A percentile compares a stretch with the other conserved stretches of the same genome.
Conservation (phyloP, 2,888 invertebrate species). For the Agonum fuliginosum region DNA sequence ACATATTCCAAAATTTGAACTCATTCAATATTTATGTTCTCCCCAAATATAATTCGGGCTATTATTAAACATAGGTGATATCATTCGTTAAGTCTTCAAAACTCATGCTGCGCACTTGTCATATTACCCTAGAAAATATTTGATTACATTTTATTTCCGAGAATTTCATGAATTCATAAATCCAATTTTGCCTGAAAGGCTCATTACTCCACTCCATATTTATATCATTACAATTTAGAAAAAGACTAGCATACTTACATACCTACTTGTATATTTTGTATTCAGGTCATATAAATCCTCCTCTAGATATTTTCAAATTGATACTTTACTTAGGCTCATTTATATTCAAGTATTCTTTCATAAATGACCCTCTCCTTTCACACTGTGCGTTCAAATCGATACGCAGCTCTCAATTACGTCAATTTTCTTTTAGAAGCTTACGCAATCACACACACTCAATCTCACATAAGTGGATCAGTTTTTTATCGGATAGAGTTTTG, state of each 20-base stretch:
- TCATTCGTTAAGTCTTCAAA: too few relatives aligned
- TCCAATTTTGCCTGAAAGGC: too few relatives aligned
- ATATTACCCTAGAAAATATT: too few relatives aligned
- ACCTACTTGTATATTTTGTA: background rate
- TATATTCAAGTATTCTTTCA: conserved; percentile 8
- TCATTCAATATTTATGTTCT: too few relatives aligned
- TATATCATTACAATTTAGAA: background rate
- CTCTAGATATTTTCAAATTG: background rate
- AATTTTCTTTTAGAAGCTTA: conserved; percentile 17
- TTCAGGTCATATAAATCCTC: background rate
- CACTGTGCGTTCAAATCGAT: conserved; percentile 2
- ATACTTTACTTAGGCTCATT: conserved; percentile 11
- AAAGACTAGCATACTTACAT: background rate
- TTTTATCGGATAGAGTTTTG: background rate
- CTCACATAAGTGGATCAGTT: background rate
- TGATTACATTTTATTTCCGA: too few relatives aligned
- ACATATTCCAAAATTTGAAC: too few relatives aligned
- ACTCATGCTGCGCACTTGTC: too few relatives aligned
- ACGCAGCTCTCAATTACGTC: conserved; percentile 7
- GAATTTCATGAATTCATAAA: too few relatives aligned
- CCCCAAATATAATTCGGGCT: too few relatives aligned
- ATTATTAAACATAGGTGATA: too few relatives aligned
- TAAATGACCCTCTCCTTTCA: conserved; percentile 7
- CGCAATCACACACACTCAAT: conserved; percentile 15
- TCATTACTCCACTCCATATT: too few relatives aligned